A percentile compares a stretch with the other conserved stretches of the same genome.
These are phyloP conservation scores for Eupeodes luniger DNA, from an alignment of 2,888 invertebrate species.

Conservation along the genomic window DNA sequence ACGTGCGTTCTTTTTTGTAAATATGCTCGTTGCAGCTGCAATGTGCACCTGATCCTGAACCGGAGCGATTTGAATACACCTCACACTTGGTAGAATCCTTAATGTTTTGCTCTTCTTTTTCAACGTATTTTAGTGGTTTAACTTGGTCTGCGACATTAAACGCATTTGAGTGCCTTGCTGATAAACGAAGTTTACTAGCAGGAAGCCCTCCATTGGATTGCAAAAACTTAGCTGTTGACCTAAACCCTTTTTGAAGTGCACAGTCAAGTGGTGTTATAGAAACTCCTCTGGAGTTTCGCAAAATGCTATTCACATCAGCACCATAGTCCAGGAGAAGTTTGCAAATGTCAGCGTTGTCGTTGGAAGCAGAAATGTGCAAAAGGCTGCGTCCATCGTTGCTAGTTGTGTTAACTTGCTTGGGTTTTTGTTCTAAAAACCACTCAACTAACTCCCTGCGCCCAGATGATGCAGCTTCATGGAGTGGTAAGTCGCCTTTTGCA, in stretches of 20 bases:
- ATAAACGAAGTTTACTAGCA: slow-evolving; percentile 87
- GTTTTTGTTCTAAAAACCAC: slow-evolving; percentile 93
- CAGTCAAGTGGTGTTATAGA: slow-evolving; percentile 96
- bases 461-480: slow-evolving; percentile 98
- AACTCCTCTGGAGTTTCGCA: slow-evolving; percentile 92
- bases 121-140: slow-evolving; percentile 82
- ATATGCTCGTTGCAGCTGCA: slow-evolving; percentile 82
- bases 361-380: slow-evolving; percentile 96
- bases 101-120: slow-evolving; percentile 82
- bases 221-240: slow-evolving; percentile 96
- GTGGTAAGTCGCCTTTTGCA: slow-evolving; percentile 96
- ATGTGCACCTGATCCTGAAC: slow-evolving; percentile 79
- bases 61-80: slow-evolving; percentile 82
- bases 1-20: slow-evolving; percentile 81
- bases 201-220: slow-evolving; percentile 95
- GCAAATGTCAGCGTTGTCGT: slow-evolving; percentile 97
- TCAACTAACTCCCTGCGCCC: slow-evolving; percentile 94
- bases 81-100: slow-evolving; percentile 82
- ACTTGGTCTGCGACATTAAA: slow-evolving; percentile 82
- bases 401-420: slow-evolving; percentile 93
- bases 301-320: slow-evolving; percentile 93
- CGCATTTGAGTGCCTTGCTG: slow-evolving; percentile 82
- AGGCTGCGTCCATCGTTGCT: slow-evolving; percentile 97
- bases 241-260: slow-evolving; percentile 92
- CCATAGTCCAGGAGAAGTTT: slow-evolving; percentile 93